phyloP scores from a whole-genome alignment of 2,113 vertebrate species.

The Sarotherodon lohbergeri region DNA sequence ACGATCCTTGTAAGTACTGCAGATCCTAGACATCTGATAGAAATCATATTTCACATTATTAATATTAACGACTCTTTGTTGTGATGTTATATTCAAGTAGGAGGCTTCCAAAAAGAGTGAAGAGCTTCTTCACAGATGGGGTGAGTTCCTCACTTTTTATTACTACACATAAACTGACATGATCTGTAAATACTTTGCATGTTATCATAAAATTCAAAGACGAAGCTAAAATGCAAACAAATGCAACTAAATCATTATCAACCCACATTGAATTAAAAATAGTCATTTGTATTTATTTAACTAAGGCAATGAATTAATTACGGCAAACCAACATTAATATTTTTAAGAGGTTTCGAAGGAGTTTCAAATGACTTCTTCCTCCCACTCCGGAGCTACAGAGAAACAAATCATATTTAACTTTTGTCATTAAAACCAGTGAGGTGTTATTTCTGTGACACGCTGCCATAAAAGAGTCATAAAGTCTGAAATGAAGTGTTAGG shows the following conservation, averaged over 20 bases:
- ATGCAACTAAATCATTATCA: neutral
- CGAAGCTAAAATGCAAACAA: neutral
- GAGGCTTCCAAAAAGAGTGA: constrained; percentile 87
- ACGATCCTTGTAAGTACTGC: constrained; percentile 71
- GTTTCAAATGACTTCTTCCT: neutral
- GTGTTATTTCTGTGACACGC: neutral
- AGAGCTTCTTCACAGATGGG: constrained; percentile 95
- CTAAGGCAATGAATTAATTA: neutral
- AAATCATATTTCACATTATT: neutral
- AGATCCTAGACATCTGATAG: accelerated
- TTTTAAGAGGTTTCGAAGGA: neutral
- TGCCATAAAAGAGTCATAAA: neutral
- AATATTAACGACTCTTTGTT: neutral
- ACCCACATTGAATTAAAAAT: neutral
- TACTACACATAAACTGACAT: neutral
- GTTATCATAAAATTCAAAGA: neutral
- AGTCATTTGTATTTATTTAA: neutral
- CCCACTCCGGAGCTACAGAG: neutral
- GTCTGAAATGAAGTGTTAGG: neutral
- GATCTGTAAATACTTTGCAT: neutral
- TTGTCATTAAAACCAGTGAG: neutral
- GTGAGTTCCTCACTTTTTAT: constrained; percentile 69
- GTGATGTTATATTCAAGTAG: constrained; percentile 62
- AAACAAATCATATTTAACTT: neutral
- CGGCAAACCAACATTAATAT: neutral